Evolutionary conservation across 2,797 vertebrate genomes (phyloP), one percentile per base, ranked within the genome.

Genomic region (Furcifer pardalis): DNA sequence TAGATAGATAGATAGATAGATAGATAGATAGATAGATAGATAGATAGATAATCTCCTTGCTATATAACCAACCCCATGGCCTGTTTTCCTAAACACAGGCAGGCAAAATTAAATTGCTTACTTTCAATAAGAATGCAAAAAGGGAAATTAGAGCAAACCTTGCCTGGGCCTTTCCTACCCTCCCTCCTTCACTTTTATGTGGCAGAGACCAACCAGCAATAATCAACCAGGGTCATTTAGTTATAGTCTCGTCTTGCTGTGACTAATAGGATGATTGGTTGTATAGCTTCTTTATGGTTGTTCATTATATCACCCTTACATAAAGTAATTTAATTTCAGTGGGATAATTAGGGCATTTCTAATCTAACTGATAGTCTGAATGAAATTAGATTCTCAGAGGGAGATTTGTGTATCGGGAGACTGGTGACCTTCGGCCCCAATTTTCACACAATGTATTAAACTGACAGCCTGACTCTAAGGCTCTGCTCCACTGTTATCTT

Each of bases 221-320:
- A 93, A 92, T 92, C 92, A 95, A 92, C 89, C 91, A 93, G 91
- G 95, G 91, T 94, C 91, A 91, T 94, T 95, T 94, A 95, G 94
- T 93, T 94, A 93, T 84, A 90, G 92, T 93, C 93, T 95, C 91
- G 92, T 93, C 94, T 94, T 92, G 91, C 95, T 95, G 94, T 96
- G 96, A 96, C 94, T 96, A 97, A 96, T 96, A 95, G 94, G 94
- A 96, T 97, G 97, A 97, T 96, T 95, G 96, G 95, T 95, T 96
- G 94, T 96, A 95, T 94, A 93, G 95, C 94, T 94, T 94, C 95
- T 95, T 93, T 96, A 96, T 96, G 96, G 93, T 94, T 96, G 95
- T 95, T 96, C 96, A 96, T 96, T 96, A 95, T 96, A 95, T 95
- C 93, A 91, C 95, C 95, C 96, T 96, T 96, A 96, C 96, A 96